Evolutionary conservation across 2,888 invertebrate species (phyloP), one percentile per base, ranked within the genome.

Genomic region (Sesia apiformis): DNA sequence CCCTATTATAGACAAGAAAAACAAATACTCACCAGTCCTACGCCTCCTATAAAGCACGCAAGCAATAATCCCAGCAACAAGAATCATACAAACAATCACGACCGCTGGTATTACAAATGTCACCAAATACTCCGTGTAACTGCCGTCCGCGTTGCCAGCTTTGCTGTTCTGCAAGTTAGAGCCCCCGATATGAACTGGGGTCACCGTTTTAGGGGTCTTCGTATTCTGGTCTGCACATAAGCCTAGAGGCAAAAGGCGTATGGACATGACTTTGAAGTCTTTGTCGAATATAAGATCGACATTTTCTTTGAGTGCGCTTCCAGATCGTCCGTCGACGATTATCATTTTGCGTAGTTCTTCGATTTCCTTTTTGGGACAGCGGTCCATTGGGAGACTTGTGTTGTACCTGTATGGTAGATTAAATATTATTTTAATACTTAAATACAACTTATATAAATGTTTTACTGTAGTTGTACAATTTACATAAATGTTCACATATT

Each of bases 31-130:
- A 60, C 97, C 97, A 53, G 95, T 95, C 63, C 95, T 92, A 61
- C 95, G 92, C 67, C 95, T 91, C 64, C 96, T 92, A 74, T 98
- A 97, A 53, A 98, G 86, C 54, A 97, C 92, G 72, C 97, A 96
- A 1, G 98, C 97, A 55, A 98, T 93, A 55, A 97, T 90, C 0
- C 95, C 93, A 0, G 98, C 97, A 51, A 98, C 87, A 7, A 97
- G 80, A 46, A 98, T 90, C 95, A 98, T 97, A 38, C 94, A 93
- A 0, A 96, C 92, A 57, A 98, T 96, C 40, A 98, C 95, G 7
- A 96, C 92, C 0, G 96, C 95, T 0, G 98, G 98, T 56, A 98
- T 92, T 49, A 98, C 93, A 62, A 96, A 97, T 5, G 97, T 97
- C 53, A 94, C 90, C 63, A 95, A 77, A 65, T 94, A 94, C 63